These are phyloP conservation scores for Melanostoma scalare DNA, from an alignment of 2,888 invertebrate species.

Conservation along the genomic window DNA sequence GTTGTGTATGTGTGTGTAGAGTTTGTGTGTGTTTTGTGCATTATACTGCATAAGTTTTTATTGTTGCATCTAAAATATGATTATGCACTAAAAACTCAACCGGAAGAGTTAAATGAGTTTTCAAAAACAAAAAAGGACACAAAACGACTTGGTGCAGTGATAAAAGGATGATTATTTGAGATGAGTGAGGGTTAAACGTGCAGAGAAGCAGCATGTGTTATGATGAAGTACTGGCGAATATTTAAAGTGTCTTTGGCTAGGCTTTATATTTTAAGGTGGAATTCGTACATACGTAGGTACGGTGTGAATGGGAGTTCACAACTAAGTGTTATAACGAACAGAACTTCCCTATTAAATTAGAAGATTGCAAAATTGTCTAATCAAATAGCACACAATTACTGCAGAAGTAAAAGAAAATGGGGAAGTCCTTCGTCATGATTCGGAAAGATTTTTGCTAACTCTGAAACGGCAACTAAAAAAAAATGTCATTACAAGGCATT, in stretches of 20 bases:
- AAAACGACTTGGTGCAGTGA: conserved; percentile 17
- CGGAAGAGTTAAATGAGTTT: conserved; percentile 70
- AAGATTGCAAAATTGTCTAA: too few relatives aligned
- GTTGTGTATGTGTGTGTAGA: conserved; percentile 21
- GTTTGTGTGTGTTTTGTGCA: conserved; percentile 42
- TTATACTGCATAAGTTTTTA: conserved; percentile 42
- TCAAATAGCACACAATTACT: too few relatives aligned
- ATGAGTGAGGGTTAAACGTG: conserved; percentile 16
- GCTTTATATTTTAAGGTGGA: conserved; percentile 8
- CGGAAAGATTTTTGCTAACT: too few relatives aligned
- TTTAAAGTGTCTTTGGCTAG: conserved; percentile 9
- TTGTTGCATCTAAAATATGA: conserved; percentile 58
- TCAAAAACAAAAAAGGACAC: conserved; percentile 30
- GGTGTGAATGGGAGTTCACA: conserved; percentile 6
- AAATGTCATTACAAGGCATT: too few relatives aligned
- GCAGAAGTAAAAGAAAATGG: too few relatives aligned
- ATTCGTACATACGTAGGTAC: neutral
- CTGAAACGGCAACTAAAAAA: too few relatives aligned
- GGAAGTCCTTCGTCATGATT: too few relatives aligned
- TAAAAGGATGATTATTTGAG: conserved; percentile 28
- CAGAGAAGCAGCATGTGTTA: neutral
- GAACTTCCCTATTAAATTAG: too few relatives aligned
- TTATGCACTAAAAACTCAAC: conserved; percentile 50
- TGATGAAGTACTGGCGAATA: conserved; percentile 12
- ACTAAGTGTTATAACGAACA: neutral